These are phyloP conservation scores for Malurus melanocephalus DNA, from an alignment of 2,113 vertebrate species.

Conservation along the genomic window DNA sequence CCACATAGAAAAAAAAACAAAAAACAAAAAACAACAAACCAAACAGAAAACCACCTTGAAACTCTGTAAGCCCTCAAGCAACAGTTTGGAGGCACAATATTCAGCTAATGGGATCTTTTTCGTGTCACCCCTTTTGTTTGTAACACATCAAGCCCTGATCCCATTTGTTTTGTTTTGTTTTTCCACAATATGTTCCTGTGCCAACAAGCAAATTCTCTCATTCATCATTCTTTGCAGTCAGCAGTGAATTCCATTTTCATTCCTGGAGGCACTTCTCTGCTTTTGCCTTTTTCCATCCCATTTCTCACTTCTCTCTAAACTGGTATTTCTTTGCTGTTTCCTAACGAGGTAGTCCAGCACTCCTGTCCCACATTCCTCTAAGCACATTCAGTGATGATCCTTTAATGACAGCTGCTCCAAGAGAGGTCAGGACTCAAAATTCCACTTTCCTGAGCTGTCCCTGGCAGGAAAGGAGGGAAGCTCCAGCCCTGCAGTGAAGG, in stretches of 20 bases:
- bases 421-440: neutral
- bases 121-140: neutral
- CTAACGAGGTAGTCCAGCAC: neutral
- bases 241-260: neutral
- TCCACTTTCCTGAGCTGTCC: neutral
- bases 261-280: neutral
- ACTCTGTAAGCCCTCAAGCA: neutral
- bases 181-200: neutral
- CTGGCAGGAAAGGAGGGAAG: neutral
- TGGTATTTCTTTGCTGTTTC: neutral
- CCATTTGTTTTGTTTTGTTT: neutral
- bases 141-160: neutral
- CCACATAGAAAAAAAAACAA: neutral
- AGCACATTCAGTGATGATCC: neutral
- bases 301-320: neutral
- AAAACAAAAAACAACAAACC: neutral
- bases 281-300: neutral
- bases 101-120: neutral
- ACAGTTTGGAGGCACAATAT: neutral
- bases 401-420: neutral
- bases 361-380: neutral
- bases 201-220: slow-evolving; percentile 15
- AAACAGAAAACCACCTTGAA: neutral
- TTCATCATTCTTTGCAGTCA: neutral
- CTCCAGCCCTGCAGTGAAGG: neutral